phyloP scores from a whole-genome alignment of 2,113 vertebrate genomes.

The Salvelinus sp. region DNA sequence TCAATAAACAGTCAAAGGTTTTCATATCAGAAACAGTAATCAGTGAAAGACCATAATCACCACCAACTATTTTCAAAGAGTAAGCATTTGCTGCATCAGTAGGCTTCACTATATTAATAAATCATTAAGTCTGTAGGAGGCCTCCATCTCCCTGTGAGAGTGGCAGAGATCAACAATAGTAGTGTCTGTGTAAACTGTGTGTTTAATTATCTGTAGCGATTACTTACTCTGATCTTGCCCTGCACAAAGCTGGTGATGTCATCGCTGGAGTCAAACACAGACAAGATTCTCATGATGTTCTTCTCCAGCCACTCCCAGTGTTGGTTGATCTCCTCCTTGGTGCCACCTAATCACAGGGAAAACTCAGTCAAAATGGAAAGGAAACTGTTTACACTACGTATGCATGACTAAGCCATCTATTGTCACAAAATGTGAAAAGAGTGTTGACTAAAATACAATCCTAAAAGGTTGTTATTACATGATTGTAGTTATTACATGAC shows the following conservation, averaged over 20 bases:
- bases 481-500: too few species aligned
- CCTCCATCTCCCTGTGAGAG: neutral
- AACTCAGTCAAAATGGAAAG: constrained; percentile 6
- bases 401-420: neutral
- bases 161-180: neutral
- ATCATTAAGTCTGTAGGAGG: neutral
- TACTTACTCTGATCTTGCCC: constrained; percentile 93
- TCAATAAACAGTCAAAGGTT: neutral
- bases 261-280: constrained; percentile 94
- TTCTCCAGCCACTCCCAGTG: constrained; percentile 97
- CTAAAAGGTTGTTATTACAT: too few species aligned
- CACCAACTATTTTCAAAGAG: neutral
- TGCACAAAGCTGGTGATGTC: constrained; percentile 98
- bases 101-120: neutral
- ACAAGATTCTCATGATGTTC: constrained; percentile 93
- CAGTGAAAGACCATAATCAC: neutral
- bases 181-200: neutral
- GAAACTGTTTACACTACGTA: neutral
- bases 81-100: too few species aligned
- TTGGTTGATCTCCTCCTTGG: constrained; percentile 89
- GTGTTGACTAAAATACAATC: too few species aligned
- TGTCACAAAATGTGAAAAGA: too few species aligned
- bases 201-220: neutral
- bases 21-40: neutral
- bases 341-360: constrained; percentile 78